These are phyloP conservation scores for Kryptopterus vitreolus DNA, from an alignment of 2,797 vertebrate species.

Conservation along the genomic window DNA sequence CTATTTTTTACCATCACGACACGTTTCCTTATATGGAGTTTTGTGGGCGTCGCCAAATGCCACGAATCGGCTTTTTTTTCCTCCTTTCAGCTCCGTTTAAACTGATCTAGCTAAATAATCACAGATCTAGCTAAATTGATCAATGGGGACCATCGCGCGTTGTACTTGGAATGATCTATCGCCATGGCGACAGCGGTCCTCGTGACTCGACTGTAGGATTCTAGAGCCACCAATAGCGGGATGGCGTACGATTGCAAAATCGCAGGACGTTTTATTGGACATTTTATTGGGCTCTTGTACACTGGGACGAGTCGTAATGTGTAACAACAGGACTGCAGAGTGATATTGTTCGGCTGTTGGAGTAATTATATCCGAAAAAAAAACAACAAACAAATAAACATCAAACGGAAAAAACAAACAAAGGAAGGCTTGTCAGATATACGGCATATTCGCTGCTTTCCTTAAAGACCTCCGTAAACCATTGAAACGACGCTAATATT, in stretches of 20 bases:
- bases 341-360: slow-evolving; percentile 23
- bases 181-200: no score
- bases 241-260: background rate
- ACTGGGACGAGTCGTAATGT: background rate
- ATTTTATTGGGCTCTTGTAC: background rate
- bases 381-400: slow-evolving; percentile 23
- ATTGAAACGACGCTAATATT: slow-evolving; percentile 6
- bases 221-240: background rate
- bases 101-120: no score
- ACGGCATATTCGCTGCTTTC: slow-evolving; percentile 33
- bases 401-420: no score
- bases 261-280: background rate
- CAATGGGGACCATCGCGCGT: no score
- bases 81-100: no score
- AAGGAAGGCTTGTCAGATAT: slow-evolving; percentile 7
- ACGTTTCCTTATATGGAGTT: background rate
- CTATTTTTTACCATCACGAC: no score
- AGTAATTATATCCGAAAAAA: slow-evolving; percentile 29
- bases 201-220: background rate
- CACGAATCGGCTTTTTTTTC: background rate
- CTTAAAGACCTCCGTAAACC: slow-evolving; percentile 27
- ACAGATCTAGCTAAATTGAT: no score
- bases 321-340: slow-evolving; percentile 37
- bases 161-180: background rate
- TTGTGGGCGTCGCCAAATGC: background rate